Base-by-base conservation (phyloP, 2,888 invertebrate species). In the Vesta saturnalis region DNA sequence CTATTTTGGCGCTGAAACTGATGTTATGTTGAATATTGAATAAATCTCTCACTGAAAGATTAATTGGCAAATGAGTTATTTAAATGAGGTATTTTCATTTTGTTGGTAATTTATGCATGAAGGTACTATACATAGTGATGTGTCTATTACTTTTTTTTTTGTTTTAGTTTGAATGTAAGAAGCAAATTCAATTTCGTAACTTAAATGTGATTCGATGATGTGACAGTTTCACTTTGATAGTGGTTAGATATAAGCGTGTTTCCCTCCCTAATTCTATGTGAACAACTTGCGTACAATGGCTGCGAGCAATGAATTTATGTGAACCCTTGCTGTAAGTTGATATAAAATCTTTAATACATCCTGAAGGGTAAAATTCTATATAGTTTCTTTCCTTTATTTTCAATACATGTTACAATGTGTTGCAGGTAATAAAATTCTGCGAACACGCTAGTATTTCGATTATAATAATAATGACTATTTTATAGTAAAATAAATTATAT, bases 211-310 rank as follows among this genome's bases (percentile, higher is more conserved):
- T 52, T 52, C 21, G 19, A 52, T 52, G 52, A 52, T 52, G 19
- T 19, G 19, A 39, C 39, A 39, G 39, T 39, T 52, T 52, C 52
- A 52, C 18, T 52, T 52, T 19, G 52, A 52, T 52, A n/a, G 52
- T 52, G 52, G 52, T 52, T 52, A 19, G 18, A 52, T 52, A 21
- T 12, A 19, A 16, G 19, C 52, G 52, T 52, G 52, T 21, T 52
- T 52, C 52, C n/a, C 52, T 21, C 52, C 21, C 21, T 52, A 19
- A 52, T 52, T 52, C 52, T n/a, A 52, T 52, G 52, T 52, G 52
- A 52, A 52, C 52, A 52, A 52, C 19, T 52, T 52, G 52, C 21
- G n/a, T 52, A 52, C 21, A 52, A 52, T 52, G 52, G 52, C 49
- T 52, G 19, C 52, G 19, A 52, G 52, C 52, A 52, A 52, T 52